A percentile compares a stretch with the other conserved stretches of the same genome.
Evolutionary conservation across 2,797 vertebrate genomes (phyloP).

Genomic region (Threskiornis aethiopicus): DNA sequence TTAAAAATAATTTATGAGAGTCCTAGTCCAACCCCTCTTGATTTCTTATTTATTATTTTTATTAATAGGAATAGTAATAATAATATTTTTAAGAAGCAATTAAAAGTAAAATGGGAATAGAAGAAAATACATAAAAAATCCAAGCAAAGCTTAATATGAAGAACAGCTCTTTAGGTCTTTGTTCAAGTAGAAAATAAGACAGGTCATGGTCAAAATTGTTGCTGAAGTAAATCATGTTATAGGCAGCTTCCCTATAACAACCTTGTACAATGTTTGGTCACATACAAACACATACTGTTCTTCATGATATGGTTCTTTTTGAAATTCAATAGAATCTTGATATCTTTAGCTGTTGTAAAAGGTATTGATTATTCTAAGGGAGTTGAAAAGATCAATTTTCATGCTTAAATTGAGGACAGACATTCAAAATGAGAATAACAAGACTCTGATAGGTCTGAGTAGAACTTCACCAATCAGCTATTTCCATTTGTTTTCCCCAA

Average conservation of each 20-base stretch:
- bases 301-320: rapidly evolving
- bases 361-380: not conserved
- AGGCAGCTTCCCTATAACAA: not conserved
- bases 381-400: not conserved
- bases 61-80: not conserved
- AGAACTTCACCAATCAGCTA: not conserved
- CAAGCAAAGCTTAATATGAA: not conserved
- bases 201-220: not conserved
- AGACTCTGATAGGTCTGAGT: not conserved
- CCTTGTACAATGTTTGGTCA: not conserved
- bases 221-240: not conserved
- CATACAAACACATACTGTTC: not conserved
- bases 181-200: not conserved
- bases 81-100: not conserved
- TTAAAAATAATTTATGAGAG: not conserved
- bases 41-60: not conserved
- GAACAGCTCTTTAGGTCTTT: not conserved
- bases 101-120: not conserved
- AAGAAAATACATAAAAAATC: not conserved
- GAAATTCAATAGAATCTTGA: not conserved
- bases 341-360: not conserved
- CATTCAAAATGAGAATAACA: not conserved
- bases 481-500: too few species aligned
- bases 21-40: not conserved
- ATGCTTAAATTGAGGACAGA: not conserved